phyloP scores from a whole-genome alignment of 2,888 invertebrate genomes.

The Diaprepes abbreviatus region DNA sequence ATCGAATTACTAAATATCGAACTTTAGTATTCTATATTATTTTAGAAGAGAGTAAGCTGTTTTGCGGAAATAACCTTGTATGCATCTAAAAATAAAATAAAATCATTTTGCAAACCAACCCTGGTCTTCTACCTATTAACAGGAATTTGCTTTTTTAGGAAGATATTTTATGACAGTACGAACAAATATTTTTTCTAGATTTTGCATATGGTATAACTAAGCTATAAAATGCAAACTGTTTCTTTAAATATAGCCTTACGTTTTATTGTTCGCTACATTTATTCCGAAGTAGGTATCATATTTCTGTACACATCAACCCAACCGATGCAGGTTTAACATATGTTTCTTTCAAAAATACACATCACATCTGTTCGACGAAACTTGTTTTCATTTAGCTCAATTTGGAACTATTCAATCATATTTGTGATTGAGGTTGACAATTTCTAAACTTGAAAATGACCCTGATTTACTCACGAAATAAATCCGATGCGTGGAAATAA shows the following conservation, averaged over 20 bases:
- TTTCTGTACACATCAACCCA: conserved; percentile 18
- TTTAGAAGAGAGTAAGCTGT: too few relatives aligned
- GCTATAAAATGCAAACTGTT: too few relatives aligned
- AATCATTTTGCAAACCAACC: too few relatives aligned
- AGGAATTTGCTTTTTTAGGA: too few relatives aligned
- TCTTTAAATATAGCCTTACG: too few relatives aligned
- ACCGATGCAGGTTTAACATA: conserved; percentile 36
- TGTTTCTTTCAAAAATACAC: conserved; percentile 41
- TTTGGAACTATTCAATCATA: conserved; percentile 56
- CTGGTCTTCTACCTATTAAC: too few relatives aligned
- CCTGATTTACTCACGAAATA: background rate
- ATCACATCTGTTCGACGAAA: conserved; percentile 52
- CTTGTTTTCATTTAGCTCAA: conserved; percentile 56
- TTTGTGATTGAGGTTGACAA: conserved; percentile 61
- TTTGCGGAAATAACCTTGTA: too few relatives aligned
- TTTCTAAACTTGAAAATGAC: conserved; percentile 29
- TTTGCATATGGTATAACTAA: too few relatives aligned
- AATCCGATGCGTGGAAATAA: background rate
- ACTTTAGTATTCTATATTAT: too few relatives aligned
- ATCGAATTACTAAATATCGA: too few relatives aligned
- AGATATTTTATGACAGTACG: too few relatives aligned
- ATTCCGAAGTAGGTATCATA: conserved; percentile 12
- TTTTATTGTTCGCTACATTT: background rate
- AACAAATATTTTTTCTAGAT: conserved; percentile 12
- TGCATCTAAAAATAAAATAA: too few relatives aligned